phyloP scores from a whole-genome alignment of 2,113 vertebrate species.

The Otocyon megalotis region DNA sequence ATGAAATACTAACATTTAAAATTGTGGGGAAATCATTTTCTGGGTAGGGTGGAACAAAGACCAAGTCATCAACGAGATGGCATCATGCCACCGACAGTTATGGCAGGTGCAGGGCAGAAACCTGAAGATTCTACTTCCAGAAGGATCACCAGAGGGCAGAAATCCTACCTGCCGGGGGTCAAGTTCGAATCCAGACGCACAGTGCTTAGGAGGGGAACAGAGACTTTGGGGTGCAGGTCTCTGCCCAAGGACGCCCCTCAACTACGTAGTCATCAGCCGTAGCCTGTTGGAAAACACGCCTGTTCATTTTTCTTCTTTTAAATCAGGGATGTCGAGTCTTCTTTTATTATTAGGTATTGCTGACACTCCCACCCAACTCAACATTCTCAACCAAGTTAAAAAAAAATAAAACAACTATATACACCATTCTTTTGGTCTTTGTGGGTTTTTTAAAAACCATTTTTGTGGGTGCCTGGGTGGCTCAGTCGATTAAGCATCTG shows the following conservation, averaged over 20 bases:
- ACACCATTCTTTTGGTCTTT: background rate
- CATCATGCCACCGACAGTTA: background rate
- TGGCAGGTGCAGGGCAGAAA: background rate
- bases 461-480: background rate
- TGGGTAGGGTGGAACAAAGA: background rate
- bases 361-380: background rate
- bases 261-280: too few relatives aligned
- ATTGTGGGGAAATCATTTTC: background rate
- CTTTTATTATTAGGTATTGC: background rate
- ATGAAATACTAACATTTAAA: slow-evolving; percentile 43
- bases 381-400: slow-evolving; percentile 12
- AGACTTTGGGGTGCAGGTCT: background rate
- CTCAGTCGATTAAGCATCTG: background rate
- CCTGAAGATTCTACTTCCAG: background rate
- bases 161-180: background rate
- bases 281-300: background rate
- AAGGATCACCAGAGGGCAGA: background rate
- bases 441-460: background rate
- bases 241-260: background rate
- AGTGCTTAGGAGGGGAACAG: background rate
- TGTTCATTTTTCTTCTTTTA: background rate
- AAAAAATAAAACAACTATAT: background rate
- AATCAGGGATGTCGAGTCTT: background rate
- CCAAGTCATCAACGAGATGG: background rate
- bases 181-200: background rate